These are phyloP conservation scores for Lordiphosa stackelbergi DNA, from an alignment of 1,140 invertebrate species.

Conservation along the genomic window DNA sequence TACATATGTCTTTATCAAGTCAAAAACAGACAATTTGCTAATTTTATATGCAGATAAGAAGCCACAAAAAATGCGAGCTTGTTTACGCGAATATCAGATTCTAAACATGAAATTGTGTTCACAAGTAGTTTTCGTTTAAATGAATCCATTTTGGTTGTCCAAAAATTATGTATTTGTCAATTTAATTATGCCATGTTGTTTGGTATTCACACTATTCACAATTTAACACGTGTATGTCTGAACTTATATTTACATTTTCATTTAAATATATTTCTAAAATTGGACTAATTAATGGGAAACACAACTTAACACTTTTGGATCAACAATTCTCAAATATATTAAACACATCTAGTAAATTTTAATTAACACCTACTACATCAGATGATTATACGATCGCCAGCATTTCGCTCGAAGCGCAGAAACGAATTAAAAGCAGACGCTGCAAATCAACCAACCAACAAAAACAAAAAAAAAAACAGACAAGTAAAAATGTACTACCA, in stretches of 20 bases:
- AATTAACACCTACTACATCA: slow-evolving; percentile 26
- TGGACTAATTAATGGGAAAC: no score
- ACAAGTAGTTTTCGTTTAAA: background rate
- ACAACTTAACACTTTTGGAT: slow-evolving; percentile 19
- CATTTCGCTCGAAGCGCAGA: slow-evolving; percentile 4
- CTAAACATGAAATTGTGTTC: no score
- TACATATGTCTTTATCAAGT: no score
- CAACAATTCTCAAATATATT: slow-evolving; percentile 34
- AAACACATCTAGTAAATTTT: slow-evolving; percentile 23
- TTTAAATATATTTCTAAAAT: no score
- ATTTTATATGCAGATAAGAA: no score
- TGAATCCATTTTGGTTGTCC: background rate
- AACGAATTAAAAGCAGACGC: slow-evolving; percentile 21
- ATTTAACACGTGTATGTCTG: no score
- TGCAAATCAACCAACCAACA: background rate
- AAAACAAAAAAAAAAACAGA: slow-evolving; percentile 5
- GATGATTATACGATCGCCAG: background rate
- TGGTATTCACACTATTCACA: no score
- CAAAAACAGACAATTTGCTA: no score
- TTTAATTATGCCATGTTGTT: no score
- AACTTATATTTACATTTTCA: no score
- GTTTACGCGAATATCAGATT: no score
- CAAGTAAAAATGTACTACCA: slow-evolving; percentile 32
- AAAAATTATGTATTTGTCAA: background rate
- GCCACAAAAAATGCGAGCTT: no score